Percentiles rank a stretch among this genome's conserved stretches.
Evolutionary conservation across 35 echinoderm and acorn worm genomes (phyloP).

Genomic region (Ophioderma brevispina): DNA sequence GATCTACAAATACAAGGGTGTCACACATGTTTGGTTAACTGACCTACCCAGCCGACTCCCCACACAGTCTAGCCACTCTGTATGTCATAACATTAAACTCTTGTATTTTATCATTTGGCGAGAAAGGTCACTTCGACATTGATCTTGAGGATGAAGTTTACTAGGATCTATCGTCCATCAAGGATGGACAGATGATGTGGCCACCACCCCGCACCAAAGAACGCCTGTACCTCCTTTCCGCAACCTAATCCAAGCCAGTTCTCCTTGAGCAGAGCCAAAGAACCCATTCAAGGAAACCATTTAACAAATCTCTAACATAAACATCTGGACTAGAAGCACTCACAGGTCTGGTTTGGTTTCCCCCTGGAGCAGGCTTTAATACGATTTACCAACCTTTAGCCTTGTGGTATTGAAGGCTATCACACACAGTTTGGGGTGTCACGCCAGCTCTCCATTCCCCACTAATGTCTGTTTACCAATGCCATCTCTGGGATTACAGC

Average conservation of each 20-base stretch:
- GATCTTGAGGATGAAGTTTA: constrained; percentile 96
- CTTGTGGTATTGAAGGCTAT: constrained; percentile 90
- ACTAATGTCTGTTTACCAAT: constrained; percentile 98
- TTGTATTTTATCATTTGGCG: constrained; percentile 82
- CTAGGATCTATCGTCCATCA: constrained; percentile 90
- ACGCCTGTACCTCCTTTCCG: constrained; percentile 49
- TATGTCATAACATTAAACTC: constrained; percentile 96
- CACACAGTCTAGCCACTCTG: constrained; percentile 94
- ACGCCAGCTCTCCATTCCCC: constrained; percentile 97
- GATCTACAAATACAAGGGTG: constrained; percentile 92
- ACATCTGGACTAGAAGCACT: constrained; percentile 68
- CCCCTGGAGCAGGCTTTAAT: constrained; percentile 81
- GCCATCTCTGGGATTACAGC: constrained; percentile 99
- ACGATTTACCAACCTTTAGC: constrained; percentile 92
- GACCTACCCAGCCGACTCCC: constrained; percentile 93
- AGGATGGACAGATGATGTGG: constrained; percentile 95
- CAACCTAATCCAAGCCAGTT: constrained; percentile 16
- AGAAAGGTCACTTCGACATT: constrained; percentile 90
- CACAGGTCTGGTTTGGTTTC: constrained; percentile 76
- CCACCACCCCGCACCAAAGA: constrained; percentile 95
- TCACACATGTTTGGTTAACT: constrained; percentile 87
- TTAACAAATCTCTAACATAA: constrained; percentile 72
- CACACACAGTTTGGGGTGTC: constrained; percentile 89
- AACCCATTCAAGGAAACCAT: constrained; percentile 74
- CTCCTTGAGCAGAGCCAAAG: constrained; percentile 37